Evolutionary conservation across 1,140 invertebrate species (phyloP).

Genomic region (Pseudobourletiella spinata): DNA sequence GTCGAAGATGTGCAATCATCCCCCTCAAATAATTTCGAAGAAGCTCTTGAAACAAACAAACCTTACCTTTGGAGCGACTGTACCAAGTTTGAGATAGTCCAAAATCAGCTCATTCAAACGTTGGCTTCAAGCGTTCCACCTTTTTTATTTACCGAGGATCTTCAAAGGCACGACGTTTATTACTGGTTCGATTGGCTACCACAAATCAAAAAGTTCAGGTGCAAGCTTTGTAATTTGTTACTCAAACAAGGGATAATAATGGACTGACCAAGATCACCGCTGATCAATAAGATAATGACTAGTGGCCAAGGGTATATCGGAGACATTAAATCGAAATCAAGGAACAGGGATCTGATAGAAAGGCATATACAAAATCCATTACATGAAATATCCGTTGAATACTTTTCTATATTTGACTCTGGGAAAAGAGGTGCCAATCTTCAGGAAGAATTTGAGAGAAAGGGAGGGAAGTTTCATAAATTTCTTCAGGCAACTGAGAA

Average conservation of each 20-base stretch:
- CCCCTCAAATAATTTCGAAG: no score
- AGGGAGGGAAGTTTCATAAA: neutral
- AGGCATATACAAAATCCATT: neutral
- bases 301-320: neutral
- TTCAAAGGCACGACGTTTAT: no score
- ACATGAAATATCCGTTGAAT: neutral
- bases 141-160: no score
- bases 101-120: no score
- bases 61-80: no score
- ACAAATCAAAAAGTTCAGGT: neutral
- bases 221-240: neutral
- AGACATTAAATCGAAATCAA: neutral
- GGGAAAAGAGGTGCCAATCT: neutral
- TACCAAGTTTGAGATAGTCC: no score
- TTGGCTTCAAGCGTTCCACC: no score
- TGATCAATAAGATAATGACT: neutral
- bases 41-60: no score
- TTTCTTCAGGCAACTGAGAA: neutral
- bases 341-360: neutral
- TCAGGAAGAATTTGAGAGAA: neutral
- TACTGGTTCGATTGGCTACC: neutral
- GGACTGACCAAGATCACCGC: neutral
- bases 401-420: neutral
- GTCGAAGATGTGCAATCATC: no score
- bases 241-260: neutral